Base-by-base conservation (phyloP, 2,888 invertebrate species). In the Hemithea aestivaria region DNA sequence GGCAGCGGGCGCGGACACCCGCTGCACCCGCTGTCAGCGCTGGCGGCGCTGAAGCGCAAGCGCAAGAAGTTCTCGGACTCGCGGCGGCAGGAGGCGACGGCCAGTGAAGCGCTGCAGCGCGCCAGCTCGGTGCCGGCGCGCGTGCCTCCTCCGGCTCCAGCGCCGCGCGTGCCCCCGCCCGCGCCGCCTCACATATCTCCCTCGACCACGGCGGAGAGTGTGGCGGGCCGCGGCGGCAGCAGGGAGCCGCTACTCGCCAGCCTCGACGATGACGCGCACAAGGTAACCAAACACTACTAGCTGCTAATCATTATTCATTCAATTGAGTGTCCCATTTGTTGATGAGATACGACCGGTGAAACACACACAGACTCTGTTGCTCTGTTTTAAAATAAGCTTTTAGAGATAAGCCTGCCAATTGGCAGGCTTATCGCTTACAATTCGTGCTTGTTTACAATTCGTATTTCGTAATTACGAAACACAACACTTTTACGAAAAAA, bases 41-140 rank as follows among this genome's bases (percentile, higher is more conserved):
- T 94, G 48, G 93, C 94, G 1, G 91, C 93, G 11, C 87, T 95
- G 37, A 92, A 92, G 68, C 91, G 92, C 66, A 95, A 94, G 74
- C 90, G 94, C 49, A 94, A 94, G 78, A 94, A 94, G 72, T 95
- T 94, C 78, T 94, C 94, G 0, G 92, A 94, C 49, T 94, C 94
- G 42, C 89, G 94, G 57, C 91, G 92, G 46, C 89, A 91, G 33
- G 91, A 57, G 36, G 61, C 58, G 56, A 60, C 51, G 44, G 44
- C 48, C 23, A 56, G 58, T 24, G 48, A 74, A 53, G 62, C 65
- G 55, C 64, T 67, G 64, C 73, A 74, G 72, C 74, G 76, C 48
- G 67, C 62, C 46, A 60, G 58, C 45, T 66, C 69, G 29, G 66
- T 62, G 66, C 67, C 61, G 35, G 61, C 61, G 47, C 60, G 62